Conservation (phyloP, 2,113 vertebrate genomes). For the Murina feae region DNA sequence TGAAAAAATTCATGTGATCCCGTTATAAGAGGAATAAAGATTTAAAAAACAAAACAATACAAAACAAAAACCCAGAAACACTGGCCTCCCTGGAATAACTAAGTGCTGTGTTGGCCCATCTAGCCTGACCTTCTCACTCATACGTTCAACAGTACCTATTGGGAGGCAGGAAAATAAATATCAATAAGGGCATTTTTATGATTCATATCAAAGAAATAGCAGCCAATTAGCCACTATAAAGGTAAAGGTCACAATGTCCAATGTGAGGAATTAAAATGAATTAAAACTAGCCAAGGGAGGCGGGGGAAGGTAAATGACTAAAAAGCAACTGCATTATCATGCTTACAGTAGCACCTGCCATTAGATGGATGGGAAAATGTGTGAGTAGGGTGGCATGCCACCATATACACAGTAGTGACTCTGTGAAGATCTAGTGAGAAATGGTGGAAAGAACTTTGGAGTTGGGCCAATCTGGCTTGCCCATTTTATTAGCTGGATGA, state of each 20-base stretch:
- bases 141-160: background rate
- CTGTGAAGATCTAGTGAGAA: background rate
- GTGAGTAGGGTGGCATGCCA: accelerated
- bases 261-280: background rate
- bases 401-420: background rate
- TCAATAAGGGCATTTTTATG: background rate
- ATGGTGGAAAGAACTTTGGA: background rate
- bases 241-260: background rate
- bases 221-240: background rate
- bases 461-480: background rate
- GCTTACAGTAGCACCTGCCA: accelerated
- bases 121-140: background rate
- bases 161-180: background rate
- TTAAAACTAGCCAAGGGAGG: background rate
- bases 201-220: background rate
- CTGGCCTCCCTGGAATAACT: background rate
- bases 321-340: background rate
- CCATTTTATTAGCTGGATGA: background rate
- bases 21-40: background rate
- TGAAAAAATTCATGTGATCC: background rate
- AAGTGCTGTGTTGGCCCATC: background rate
- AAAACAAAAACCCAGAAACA: background rate
- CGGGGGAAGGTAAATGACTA: background rate
- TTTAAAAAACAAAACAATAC: background rate
- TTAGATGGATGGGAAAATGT: background rate